Conservation (phyloP, 2,113 vertebrate species). For the Lethenteron camtschaticum region DNA sequence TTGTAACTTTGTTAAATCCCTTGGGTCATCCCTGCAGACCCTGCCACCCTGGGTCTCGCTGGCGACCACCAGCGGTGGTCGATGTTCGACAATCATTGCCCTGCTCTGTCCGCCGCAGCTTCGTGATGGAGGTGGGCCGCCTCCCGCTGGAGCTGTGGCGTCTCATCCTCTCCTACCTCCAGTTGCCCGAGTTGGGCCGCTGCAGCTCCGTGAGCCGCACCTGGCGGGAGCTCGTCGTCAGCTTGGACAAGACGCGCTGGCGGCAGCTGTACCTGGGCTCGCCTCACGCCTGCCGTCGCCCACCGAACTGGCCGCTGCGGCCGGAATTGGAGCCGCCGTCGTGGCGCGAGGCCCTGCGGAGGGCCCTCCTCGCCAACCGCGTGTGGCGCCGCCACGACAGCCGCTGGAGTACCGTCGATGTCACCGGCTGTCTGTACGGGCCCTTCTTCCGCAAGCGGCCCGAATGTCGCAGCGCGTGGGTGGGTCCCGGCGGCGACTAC, state of each 20-base stretch:
- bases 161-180: constrained; percentile 44
- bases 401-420: constrained; percentile 22
- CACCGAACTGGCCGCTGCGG: constrained; percentile 50
- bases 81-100: too few relatives aligned
- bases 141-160: constrained; percentile 50
- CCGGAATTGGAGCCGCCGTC: constrained; percentile 35
- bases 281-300: constrained; percentile 30
- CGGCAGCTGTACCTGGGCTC: constrained; percentile 48
- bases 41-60: too few relatives aligned
- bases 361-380: constrained; percentile 40
- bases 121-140: constrained; percentile 29
- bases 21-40: too few relatives aligned
- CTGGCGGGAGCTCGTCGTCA: constrained; percentile 49
- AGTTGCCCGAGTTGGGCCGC: constrained; percentile 45
- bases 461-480: constrained; percentile 31
- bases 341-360: constrained; percentile 51
- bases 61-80: too few relatives aligned
- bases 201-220: constrained; percentile 54
- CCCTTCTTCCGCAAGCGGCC: constrained; percentile 34
- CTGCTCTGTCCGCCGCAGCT: too few relatives aligned
- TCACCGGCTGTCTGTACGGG: constrained; percentile 35
- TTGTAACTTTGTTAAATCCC: too few relatives aligned
- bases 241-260: constrained; percentile 64
- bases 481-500: constrained; percentile 30
- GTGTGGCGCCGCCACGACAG: constrained; percentile 42